Conservation (phyloP, 1,140 invertebrate genomes). For the Rhyzopertha dominica region DNA sequence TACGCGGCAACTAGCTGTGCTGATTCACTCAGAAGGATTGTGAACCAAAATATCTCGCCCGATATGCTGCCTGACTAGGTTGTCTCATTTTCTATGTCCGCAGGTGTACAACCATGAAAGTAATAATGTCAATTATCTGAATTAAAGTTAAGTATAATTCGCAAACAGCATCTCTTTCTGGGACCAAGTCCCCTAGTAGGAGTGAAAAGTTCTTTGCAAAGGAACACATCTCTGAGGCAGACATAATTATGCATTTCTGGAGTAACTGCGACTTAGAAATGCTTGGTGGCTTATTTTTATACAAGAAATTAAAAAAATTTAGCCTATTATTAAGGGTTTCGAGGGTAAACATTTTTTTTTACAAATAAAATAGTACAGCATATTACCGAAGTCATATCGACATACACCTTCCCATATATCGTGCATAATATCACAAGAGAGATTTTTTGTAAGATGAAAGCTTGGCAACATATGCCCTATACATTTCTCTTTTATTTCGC, state of each 20-base stretch:
- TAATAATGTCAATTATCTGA: background rate
- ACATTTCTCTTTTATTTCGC: conserved; percentile 2
- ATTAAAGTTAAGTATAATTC: background rate
- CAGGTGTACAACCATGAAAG: no score
- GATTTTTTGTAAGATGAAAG: conserved; percentile 40
- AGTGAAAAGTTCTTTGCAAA: background rate
- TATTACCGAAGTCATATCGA: conserved; percentile 32
- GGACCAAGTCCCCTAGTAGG: background rate
- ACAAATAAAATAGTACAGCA: conserved; percentile 31
- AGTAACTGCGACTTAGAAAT: background rate
- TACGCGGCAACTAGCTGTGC: no score
- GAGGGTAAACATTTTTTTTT: background rate
- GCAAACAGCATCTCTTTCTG: background rate
- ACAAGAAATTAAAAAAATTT: background rate
- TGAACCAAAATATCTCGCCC: no score
- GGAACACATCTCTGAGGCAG: background rate
- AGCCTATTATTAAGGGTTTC: background rate
- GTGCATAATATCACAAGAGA: conserved; percentile 39
- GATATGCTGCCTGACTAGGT: no score
- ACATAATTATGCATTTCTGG: background rate
- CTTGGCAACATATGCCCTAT: conserved; percentile 13
- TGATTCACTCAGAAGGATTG: no score
- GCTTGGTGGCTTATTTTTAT: conserved; percentile 1
- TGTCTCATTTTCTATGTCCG: no score
- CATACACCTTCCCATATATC: conserved; percentile 41